Base-by-base conservation (phyloP, 2,113 vertebrate species). In the Arizona elegans region DNA sequence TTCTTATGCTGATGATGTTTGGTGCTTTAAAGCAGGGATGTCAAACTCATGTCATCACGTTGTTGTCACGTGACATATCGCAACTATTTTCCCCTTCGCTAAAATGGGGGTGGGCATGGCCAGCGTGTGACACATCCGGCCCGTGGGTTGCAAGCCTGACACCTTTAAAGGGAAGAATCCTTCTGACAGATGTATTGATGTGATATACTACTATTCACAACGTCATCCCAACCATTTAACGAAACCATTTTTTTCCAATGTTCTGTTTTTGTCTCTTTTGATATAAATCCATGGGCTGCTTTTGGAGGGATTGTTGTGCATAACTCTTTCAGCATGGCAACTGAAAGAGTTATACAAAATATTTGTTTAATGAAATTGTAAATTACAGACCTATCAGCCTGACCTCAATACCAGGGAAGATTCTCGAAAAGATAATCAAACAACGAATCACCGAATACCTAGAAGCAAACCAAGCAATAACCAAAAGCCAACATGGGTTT, bases 91-190 rank as follows among this genome's bases (percentile, higher is more conserved):
- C 62, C 0, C 62, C 12, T 26, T 59, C 0, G 23, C 21, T 55
- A 23, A 24, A 59, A 10, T 3, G 23, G 5, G 12, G 29, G 29
- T n/a, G 29, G 29, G 29, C 29, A 1, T 13, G 10, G 4, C 62
- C 62, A n/a, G 11, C 11, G 0, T 1, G 2, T 70, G 12, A n/a
- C 1, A 6, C 29, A 70, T n/a, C 12, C 1, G 3, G 10, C 3
- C 29, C 12, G 5, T 1, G 26, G 12, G 29, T 12, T 1, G 11
- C 1, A 4, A 70, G 62, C 13, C n/a, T 70, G 29, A n/a, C 29
- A 70, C 62, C 62, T 38, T 65, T 70, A 59, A 52, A 29, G 13
- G 13, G 24, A 90, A 90, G 58, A 29, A 29, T 65, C 8, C 0
- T n/a, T 52, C 23, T 3, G 53, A 59, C 11, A 70, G 43, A 53